Percentiles rank a stretch among this genome's conserved stretches.
phyloP scores from a whole-genome alignment of 1,140 invertebrate species.

The silkworm (Bombyx mori) region ASM3026992v2 NC_085109.1:10801501-10802000 shows the following conservation, averaged over 20 bases:
- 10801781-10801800: conserved; percentile 91
- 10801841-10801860: no score
- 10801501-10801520: no score
- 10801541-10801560: neutral
- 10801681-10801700: conserved; percentile 96
- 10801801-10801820: conserved; percentile 39
- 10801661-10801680: conserved; percentile 92
- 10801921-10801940: no score
- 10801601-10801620: conserved; percentile 93
- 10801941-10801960: no score
- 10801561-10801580: conserved; percentile 73
- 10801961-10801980: no score
- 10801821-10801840: no score
- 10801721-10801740: conserved; percentile 96
- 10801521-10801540: no score
- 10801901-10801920: no score
- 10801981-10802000: no score
- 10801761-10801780: conserved; percentile 98
- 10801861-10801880: no score
- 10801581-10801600: conserved; percentile 81
- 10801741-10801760: conserved; percentile 97
- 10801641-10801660: conserved; percentile 95
- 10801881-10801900: no score
- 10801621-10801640: conserved; percentile 89
- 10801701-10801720: conserved; percentile 89